These are phyloP conservation scores for Cyprinodon brontotheroides DNA, from an alignment of 2,113 vertebrate species.

Conservation along the genomic window DNA sequence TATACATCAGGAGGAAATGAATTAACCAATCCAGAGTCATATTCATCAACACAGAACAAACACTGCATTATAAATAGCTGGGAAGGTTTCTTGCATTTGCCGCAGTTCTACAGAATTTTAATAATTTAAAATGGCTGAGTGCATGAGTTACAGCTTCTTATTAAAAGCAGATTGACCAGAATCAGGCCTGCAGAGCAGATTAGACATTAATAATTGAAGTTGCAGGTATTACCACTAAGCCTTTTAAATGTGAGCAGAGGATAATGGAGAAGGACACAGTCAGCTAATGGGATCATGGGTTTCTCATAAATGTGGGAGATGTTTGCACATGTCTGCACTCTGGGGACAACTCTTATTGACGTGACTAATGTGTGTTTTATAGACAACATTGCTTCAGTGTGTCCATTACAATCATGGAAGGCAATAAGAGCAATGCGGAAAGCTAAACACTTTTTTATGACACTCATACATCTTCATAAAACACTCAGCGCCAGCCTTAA, in stretches of 20 bases:
- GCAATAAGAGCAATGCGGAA: constrained; percentile 45
- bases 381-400: constrained; percentile 44
- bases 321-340: neutral
- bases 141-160: neutral
- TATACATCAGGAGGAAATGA: too few relatives aligned
- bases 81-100: neutral
- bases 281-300: neutral
- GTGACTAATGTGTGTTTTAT: constrained; percentile 66
- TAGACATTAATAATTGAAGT: neutral
- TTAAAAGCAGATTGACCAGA: neutral
- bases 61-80: too few relatives aligned
- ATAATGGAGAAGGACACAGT: neutral
- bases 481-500: constrained; percentile 37
- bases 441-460: constrained; percentile 59
- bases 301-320: neutral
- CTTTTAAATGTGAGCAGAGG: neutral
- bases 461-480: constrained; percentile 57
- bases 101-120: neutral
- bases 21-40: too few relatives aligned
- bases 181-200: neutral
- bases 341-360: constrained; percentile 4
- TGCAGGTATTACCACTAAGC: neutral
- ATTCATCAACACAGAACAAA: too few relatives aligned
- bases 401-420: constrained; percentile 53
- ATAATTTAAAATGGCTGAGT: neutral